Conservation (phyloP, 2,888 invertebrate species). For the Chymomyza amoena region DNA sequence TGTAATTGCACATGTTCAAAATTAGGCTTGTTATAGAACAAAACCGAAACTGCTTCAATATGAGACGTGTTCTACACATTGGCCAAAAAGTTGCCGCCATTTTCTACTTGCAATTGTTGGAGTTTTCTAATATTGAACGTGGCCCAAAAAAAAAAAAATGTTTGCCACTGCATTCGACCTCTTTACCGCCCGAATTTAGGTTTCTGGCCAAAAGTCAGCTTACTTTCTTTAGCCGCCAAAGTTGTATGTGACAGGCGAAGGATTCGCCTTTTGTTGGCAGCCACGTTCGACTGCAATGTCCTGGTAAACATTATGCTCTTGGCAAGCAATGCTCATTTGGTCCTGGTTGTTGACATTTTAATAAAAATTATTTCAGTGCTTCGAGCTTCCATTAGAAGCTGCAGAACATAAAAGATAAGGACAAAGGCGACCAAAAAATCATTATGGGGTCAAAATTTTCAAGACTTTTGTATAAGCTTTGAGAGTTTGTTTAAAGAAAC, state of each 20-base stretch:
- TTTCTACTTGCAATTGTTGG: not conserved
- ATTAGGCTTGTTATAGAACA: not conserved
- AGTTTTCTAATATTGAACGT: not conserved
- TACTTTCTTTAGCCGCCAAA: not conserved
- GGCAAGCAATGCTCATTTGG: conserved; percentile 9
- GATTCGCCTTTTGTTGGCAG: conserved; percentile 1
- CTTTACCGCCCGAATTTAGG: not conserved
- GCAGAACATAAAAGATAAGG: not conserved
- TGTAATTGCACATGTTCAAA: not conserved
- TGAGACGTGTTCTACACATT: not conserved
- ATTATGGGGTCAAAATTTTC: not conserved
- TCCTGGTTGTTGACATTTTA: conserved; percentile 21
- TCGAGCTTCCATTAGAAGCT: not conserved
- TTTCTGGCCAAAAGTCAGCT: not conserved
- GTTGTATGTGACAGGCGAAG: not conserved
- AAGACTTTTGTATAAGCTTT: not conserved
- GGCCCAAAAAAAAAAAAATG: not conserved
- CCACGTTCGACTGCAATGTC: not conserved
- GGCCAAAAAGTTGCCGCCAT: not conserved
- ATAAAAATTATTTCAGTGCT: conserved; percentile 18
- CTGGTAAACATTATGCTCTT: not conserved
- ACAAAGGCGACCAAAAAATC: not conserved
- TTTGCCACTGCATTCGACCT: not conserved
- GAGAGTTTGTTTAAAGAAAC: not conserved
- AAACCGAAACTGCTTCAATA: not conserved